Evolutionary conservation across 2,113 vertebrate species (phyloP).

Genomic region (Hiodon alosoides): DNA sequence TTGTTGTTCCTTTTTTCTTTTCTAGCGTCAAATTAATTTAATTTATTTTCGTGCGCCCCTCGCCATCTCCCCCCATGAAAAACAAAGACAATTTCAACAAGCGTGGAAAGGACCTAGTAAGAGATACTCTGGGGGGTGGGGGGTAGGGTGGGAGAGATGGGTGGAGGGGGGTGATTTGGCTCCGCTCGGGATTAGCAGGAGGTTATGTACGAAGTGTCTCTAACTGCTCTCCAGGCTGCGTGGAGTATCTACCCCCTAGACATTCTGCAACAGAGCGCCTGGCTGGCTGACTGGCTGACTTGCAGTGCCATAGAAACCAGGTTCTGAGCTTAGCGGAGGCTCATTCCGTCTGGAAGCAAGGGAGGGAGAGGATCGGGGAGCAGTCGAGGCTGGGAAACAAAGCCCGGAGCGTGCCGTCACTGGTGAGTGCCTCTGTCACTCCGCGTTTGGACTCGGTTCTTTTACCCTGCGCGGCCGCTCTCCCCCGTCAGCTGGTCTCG

Average conservation of each 20-base stretch:
- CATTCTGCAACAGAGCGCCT: conserved; percentile 53
- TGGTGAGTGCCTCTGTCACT: conserved; percentile 60
- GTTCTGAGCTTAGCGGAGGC: conserved; percentile 51
- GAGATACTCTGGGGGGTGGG: background rate
- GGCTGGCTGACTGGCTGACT: conserved; percentile 52
- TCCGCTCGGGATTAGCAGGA: conserved; percentile 33
- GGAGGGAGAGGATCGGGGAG: conserved; percentile 48
- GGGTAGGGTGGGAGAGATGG: conserved; percentile 2
- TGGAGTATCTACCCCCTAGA: conserved; percentile 57
- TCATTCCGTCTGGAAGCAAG: conserved; percentile 59
- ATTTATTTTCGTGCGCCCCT: background rate
- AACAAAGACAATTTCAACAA: background rate
- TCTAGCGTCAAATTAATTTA: conserved; percentile 13
- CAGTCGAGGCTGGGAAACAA: background rate
- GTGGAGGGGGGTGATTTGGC: background rate
- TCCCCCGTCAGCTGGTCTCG: conserved; percentile 30
- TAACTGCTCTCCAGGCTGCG: conserved; percentile 46
- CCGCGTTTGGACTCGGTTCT: conserved; percentile 26
- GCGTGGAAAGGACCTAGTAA: background rate
- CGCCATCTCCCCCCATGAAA: background rate
- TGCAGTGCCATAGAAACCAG: conserved; percentile 67
- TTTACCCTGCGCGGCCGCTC: conserved; percentile 18
- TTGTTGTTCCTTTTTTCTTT: conserved; percentile 37
- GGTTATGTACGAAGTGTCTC: conserved; percentile 35
- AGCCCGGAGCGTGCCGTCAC: conserved; percentile 29